Percentiles rank a stretch among this genome's conserved stretches.
Evolutionary conservation across 2,888 invertebrate genomes (phyloP).

Genomic region (Calameuta pallipes): DNA sequence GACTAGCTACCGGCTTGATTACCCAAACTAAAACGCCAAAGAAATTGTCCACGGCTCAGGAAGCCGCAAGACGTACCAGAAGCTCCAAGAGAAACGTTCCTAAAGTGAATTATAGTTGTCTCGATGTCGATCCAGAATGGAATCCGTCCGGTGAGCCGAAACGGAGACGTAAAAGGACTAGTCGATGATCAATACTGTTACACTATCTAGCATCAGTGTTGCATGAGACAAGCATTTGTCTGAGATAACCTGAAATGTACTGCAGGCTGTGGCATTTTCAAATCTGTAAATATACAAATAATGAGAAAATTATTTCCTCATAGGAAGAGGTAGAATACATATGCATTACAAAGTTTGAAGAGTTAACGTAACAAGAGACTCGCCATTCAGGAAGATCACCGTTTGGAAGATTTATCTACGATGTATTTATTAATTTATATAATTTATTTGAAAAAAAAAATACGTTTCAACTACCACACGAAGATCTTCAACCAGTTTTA

Average conservation of each 20-base stretch:
- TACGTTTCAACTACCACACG: not conserved
- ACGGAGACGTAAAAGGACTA: conserved; percentile 53
- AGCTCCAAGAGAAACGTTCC: conserved; percentile 58
- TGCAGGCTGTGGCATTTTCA: conserved; percentile 39
- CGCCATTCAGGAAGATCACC: conserved; percentile 13
- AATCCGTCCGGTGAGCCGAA: conserved; percentile 54
- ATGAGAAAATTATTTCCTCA: conserved; percentile 5
- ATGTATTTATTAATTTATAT: conserved; percentile 4
- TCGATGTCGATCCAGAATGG: conserved; percentile 57
- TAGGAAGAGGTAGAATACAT: conserved; percentile 10
- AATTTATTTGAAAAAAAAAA: not conserved
- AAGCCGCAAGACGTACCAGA: conserved; percentile 46
- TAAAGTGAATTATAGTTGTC: conserved; percentile 58
- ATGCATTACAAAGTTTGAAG: conserved; percentile 13
- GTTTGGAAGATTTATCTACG: conserved; percentile 16
- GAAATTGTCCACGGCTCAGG: conserved; percentile 27
- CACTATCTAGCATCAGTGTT: not conserved
- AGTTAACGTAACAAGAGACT: conserved; percentile 10
- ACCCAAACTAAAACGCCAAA: conserved; percentile 14
- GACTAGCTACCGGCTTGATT: conserved; percentile 22
- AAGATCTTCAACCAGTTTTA: not conserved
- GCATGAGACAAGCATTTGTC: not conserved
- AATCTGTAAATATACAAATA: conserved; percentile 8
- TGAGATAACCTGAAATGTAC: conserved; percentile 35
- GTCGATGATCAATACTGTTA: conserved; percentile 51